phyloP scores from a whole-genome alignment of 2,888 invertebrate genomes.

The Catonia carolina region DNA sequence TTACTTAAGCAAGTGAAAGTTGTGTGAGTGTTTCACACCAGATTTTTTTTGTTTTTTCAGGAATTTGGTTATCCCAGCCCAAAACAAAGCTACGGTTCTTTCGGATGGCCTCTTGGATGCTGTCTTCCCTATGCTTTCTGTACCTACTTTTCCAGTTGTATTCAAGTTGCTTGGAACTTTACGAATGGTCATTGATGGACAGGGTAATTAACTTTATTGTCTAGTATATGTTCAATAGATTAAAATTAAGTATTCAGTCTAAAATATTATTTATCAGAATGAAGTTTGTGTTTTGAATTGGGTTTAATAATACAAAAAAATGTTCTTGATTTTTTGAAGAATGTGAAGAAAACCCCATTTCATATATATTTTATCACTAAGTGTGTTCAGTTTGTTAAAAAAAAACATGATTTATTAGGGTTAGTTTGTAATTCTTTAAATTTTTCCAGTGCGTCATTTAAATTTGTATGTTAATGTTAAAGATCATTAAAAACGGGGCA shows the following conservation, averaged over 20 bases:
- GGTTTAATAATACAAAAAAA: background rate
- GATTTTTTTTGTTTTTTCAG: slow-evolving; percentile 39
- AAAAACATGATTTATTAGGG: background rate
- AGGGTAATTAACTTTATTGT: slow-evolving; percentile 48
- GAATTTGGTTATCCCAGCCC: slow-evolving; percentile 64
- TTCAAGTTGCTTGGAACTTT: slow-evolving; percentile 81
- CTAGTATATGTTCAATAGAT: background rate
- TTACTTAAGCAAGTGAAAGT: no score
- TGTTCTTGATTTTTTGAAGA: background rate
- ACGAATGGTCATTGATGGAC: slow-evolving; percentile 79
- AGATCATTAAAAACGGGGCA: no score
- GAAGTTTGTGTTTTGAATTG: no score
- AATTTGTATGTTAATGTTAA: no score
- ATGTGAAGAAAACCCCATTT: background rate
- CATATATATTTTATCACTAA: no score
- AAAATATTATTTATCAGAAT: no score
- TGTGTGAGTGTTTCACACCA: no score
- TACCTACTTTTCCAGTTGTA: slow-evolving; percentile 67
- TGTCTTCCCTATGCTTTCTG: slow-evolving; percentile 57
- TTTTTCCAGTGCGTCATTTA: no score
- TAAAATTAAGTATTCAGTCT: no score
- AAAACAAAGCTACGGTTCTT: slow-evolving; percentile 67
- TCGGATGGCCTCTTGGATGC: slow-evolving; percentile 66
- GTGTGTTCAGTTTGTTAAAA: background rate
- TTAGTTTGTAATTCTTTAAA: slow-evolving; percentile 1